A percentile compares a stretch with the other conserved stretches of the same genome.
Conservation (phyloP, 2,797 vertebrate genomes). For the Hyperoplus lanceolatus region DNA sequence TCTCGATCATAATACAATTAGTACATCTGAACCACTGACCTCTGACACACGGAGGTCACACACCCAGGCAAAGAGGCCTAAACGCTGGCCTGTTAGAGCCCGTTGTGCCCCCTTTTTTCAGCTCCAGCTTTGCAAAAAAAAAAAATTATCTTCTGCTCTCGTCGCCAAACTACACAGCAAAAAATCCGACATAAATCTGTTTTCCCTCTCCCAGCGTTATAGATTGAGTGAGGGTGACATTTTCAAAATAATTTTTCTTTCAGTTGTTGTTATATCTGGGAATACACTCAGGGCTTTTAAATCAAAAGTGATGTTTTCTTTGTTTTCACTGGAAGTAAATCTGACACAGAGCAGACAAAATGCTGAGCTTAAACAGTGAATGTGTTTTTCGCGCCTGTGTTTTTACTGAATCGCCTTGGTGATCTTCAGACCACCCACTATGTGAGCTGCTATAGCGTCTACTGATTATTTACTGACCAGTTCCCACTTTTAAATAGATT, state of each 20-base stretch:
- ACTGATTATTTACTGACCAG: constrained; percentile 65
- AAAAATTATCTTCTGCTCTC: background rate
- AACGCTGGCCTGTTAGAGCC: constrained; percentile 15
- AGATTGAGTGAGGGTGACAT: constrained; percentile 45
- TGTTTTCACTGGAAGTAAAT: constrained; percentile 70
- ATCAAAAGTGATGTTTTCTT: constrained; percentile 58
- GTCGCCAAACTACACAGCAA: constrained; percentile 51
- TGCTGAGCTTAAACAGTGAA: constrained; percentile 46
- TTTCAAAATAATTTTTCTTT: constrained; percentile 52
- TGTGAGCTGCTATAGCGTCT: constrained; percentile 36
- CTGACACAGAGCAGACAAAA: constrained; percentile 51
- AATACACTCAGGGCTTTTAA: constrained; percentile 37
- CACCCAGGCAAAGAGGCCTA: constrained; percentile 32
- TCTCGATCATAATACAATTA: constrained; percentile 95
- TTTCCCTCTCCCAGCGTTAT: constrained; percentile 31
- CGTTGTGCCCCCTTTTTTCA: constrained; percentile 43
- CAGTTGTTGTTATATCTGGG: constrained; percentile 60
- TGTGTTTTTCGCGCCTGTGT: constrained; percentile 71
- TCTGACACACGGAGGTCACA: constrained; percentile 80
- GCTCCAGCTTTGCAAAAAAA: constrained; percentile 32
- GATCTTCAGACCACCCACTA: constrained; percentile 79
- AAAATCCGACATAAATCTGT: constrained; percentile 63
- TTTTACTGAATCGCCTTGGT: constrained; percentile 75
- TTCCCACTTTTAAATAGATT: constrained; percentile 57
- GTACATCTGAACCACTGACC: constrained; percentile 90